These are phyloP conservation scores for Aromia moschata DNA, from an alignment of 2,888 invertebrate genomes.

Conservation along the genomic window DNA sequence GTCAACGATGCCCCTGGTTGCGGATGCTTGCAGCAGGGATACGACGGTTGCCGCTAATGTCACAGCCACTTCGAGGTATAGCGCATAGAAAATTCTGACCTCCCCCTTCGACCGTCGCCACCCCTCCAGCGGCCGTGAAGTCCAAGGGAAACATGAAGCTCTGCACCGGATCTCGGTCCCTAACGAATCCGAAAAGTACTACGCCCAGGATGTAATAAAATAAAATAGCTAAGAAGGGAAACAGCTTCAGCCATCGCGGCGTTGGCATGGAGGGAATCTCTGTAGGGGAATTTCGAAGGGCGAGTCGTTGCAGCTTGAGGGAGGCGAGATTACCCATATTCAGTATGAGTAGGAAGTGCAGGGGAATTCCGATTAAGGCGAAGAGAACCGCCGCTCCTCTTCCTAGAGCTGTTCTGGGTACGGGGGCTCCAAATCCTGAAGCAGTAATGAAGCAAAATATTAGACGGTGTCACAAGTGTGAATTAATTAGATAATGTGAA, in stretches of 20 bases:
- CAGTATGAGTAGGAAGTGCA: conserved; percentile 71
- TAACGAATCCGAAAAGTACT: conserved; percentile 69
- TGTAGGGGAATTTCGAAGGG: conserved; percentile 48
- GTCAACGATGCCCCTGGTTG: conserved; percentile 67
- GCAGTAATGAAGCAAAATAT: too few relatives aligned
- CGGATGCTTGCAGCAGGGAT: conserved; percentile 69
- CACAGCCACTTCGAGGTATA: conserved; percentile 76
- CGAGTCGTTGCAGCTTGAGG: conserved; percentile 63
- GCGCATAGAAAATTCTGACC: conserved; percentile 70
- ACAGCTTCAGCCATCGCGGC: conserved; percentile 58
- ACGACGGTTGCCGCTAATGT: conserved; percentile 70
- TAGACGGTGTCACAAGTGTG: too few relatives aligned
- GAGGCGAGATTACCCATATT: conserved; percentile 67
- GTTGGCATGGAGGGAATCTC: conserved; percentile 49
- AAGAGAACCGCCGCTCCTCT: conserved; percentile 71
- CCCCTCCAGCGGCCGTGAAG: conserved; percentile 76
- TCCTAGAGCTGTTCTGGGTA: conserved; percentile 73
- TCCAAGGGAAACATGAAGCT: conserved; percentile 74
- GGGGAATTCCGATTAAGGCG: conserved; percentile 73
- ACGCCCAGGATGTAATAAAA: conserved; percentile 71
- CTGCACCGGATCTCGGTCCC: conserved; percentile 65
- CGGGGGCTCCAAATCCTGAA: conserved; percentile 77
- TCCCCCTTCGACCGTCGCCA: conserved; percentile 69
- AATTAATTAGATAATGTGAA: too few relatives aligned
- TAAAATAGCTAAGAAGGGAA: conserved; percentile 62